These are phyloP conservation scores for Noctilio leporinus DNA, from an alignment of 2,113 vertebrate species.

Conservation along the genomic window DNA sequence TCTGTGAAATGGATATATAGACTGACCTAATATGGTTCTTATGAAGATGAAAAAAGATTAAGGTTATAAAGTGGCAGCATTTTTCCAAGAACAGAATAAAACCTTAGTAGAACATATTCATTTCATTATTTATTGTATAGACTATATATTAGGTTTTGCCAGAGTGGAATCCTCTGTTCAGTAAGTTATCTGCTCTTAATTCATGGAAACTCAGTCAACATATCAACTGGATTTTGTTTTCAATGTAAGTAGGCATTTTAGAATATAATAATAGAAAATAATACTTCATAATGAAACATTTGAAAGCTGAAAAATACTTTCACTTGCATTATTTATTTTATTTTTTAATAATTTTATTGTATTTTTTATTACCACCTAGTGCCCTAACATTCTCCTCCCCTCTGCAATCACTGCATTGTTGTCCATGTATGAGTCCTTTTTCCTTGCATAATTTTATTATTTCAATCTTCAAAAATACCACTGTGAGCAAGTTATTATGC, in stretches of 20 bases:
- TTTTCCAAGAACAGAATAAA: not conserved
- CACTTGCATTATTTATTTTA: not conserved
- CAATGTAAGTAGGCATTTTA: not conserved
- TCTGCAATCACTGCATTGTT: no score
- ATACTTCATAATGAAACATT: not conserved
- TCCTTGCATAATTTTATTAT: not conserved
- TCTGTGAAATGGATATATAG: not conserved
- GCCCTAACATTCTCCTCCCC: no score
- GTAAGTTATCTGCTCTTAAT: not conserved
- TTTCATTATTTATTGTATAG: not conserved
- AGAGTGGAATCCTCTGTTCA: rapidly evolving
- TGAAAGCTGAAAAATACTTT: not conserved
- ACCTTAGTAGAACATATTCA: not conserved
- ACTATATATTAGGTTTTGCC: not conserved
- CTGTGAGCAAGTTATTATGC: not conserved
- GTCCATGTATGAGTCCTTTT: no score
- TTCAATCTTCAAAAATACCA: not conserved
- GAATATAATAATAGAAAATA: not conserved
- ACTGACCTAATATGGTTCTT: not conserved
- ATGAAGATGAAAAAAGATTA: not conserved
- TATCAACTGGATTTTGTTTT: not conserved
- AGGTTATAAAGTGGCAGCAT: not conserved
- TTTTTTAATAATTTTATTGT: not conserved
- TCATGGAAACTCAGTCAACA: not conserved
- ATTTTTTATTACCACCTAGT: no score